Evolutionary conservation across 2,113 vertebrate species (phyloP), one percentile per base, ranked within the genome.

Genomic region (Colius striatus): DNA sequence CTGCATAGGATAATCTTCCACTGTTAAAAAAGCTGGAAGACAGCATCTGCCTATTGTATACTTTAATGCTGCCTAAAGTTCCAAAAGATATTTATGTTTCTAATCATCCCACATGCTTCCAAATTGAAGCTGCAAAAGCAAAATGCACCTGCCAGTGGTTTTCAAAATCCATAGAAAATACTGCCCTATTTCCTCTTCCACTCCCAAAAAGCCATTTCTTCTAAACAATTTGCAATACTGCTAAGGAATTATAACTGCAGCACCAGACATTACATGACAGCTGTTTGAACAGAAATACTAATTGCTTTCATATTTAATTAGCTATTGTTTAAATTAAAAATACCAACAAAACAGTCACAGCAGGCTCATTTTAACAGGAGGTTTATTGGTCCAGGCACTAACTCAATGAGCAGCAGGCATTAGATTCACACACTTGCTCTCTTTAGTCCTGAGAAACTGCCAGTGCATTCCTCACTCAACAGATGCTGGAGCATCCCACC

Each of bases 271-370:
- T 96, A 91, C 90, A 94, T 95, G 96, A 96, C 95, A 96, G 95
- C 96, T 97, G 95, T 95, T 97, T 96, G 96, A 97, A 93, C 84
- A 88, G 84, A 94, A 96, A 94, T 96, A 94, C 88, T 95, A 97
- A 97, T 96, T 96, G 94, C 90, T 91, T 97, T 97, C 96, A 97
- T 96, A 97, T 96, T 97, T 97, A 97, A 97, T 96, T 97, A 96
- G 92, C 92, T 95, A 96, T 96, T 97, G 92, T 97, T 97, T 95
- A 96, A 97, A 97, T 97, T 96, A 96, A 96, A 97, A 94, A 95
- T 94, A 93, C 76, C 90, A 93, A 96, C 95, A 97, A 97, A 97
- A 96, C 66, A 92, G 78, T 92, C 95, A 96, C 84, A 93, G 94
- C 88, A 95, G 95, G 86, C 86, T 94, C 74, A 91, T 92, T 97